phyloP scores from a whole-genome alignment of 2,797 vertebrate species.

The Arnoldichthys spilopterus region DNA sequence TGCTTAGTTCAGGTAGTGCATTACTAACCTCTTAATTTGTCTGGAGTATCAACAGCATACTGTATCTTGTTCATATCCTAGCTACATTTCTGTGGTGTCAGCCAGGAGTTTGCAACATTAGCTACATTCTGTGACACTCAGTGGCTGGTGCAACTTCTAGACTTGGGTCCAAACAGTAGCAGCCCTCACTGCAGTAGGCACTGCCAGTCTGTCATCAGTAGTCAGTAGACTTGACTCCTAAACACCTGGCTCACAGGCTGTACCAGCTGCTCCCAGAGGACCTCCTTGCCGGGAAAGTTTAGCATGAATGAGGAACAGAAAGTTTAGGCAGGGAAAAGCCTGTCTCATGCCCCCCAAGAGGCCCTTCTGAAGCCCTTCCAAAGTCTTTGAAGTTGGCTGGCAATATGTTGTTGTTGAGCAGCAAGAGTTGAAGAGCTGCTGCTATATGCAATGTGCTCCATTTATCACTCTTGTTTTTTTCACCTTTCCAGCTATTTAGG shows the following conservation, averaged over 20 bases:
- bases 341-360: constrained; percentile 35
- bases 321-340: constrained; percentile 28
- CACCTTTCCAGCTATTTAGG: background rate
- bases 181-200: constrained; percentile 23
- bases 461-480: background rate
- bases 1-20: background rate
- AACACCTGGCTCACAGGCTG: constrained; percentile 43
- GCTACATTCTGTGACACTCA: background rate
- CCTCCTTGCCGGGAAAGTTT: constrained; percentile 25
- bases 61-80: background rate
- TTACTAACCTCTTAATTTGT: background rate
- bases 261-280: constrained; percentile 42
- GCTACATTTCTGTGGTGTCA: background rate
- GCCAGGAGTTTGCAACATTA: background rate
- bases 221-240: constrained; percentile 37
- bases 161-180: constrained; percentile 13
- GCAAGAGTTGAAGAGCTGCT: background rate
- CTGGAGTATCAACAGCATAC: background rate
- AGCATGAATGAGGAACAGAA: constrained; percentile 37
- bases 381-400: constrained; percentile 52
- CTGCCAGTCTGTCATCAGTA: constrained; percentile 48
- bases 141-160: constrained; percentile 38
- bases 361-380: constrained; percentile 41
- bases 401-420: constrained; percentile 41
- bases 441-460: background rate